phyloP scores from a whole-genome alignment of 2,113 vertebrate genomes.

The Festucalex cinctus region DNA sequence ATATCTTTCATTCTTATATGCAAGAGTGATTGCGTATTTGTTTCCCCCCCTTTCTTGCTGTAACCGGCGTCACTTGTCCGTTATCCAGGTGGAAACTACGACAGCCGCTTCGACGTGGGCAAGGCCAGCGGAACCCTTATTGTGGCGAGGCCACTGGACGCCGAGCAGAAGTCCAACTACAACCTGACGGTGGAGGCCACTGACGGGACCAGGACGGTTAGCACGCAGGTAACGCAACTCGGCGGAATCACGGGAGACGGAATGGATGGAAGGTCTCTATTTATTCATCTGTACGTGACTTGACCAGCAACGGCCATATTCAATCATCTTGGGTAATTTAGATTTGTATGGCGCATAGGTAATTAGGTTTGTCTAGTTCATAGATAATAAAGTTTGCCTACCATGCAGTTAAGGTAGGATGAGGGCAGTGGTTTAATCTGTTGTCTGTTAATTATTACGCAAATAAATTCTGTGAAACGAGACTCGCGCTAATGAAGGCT shows the following conservation, averaged over 20 bases:
- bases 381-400: not conserved
- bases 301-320: not conserved
- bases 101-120: slow-evolving; percentile 96
- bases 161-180: slow-evolving; percentile 94
- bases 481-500: not conserved
- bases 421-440: not conserved
- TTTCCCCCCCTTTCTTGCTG: slow-evolving; percentile 20
- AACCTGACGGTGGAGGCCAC: slow-evolving; percentile 97
- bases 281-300: not conserved
- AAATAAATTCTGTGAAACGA: not conserved
- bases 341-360: slow-evolving; percentile 2
- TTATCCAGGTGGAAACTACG: slow-evolving; percentile 90
- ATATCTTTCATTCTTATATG: not conserved
- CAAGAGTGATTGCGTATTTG: slow-evolving; percentile 29
- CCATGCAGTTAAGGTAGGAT: not conserved
- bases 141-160: slow-evolving; percentile 88
- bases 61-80: slow-evolving; percentile 54
- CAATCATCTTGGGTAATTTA: not conserved
- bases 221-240: slow-evolving; percentile 85
- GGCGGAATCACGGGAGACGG: slow-evolving; percentile 34
- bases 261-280: slow-evolving; percentile 2
- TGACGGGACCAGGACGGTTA: slow-evolving; percentile 87
- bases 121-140: slow-evolving; percentile 93
- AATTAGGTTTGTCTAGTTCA: not conserved
- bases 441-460: not conserved